Percentiles rank a stretch among this genome's conserved stretches.
These are phyloP conservation scores for Drosophila prostipennis DNA, from an alignment of 2,888 invertebrate genomes.

Conservation along the genomic window DNA sequence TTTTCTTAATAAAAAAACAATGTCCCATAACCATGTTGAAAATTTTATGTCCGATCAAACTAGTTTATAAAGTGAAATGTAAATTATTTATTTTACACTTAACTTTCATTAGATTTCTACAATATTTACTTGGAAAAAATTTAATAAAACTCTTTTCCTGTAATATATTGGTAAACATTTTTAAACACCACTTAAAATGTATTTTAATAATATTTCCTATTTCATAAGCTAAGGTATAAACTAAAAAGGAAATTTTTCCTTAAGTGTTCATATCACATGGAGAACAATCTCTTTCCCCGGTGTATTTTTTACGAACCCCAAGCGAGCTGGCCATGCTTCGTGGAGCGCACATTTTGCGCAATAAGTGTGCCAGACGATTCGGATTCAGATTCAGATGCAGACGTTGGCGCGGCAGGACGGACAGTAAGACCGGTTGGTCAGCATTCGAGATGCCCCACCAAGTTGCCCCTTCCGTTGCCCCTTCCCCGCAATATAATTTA, in stretches of 20 bases:
- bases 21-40: too few species aligned
- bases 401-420: conserved; percentile 40
- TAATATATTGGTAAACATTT: too few species aligned
- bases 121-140: too few species aligned
- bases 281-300: background rate
- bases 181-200: too few species aligned
- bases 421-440: conserved; percentile 62
- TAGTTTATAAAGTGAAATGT: too few species aligned
- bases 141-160: too few species aligned
- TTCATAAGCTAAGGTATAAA: too few species aligned
- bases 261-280: background rate
- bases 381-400: conserved; percentile 21
- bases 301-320: conserved; percentile 39
- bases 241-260: background rate
- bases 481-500: conserved; percentile 68
- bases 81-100: too few species aligned
- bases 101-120: too few species aligned
- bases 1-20: too few species aligned
- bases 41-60: too few species aligned
- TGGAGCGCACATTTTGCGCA: conserved; percentile 77
- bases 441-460: conserved; percentile 26
- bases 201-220: too few species aligned
- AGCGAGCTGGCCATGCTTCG: conserved; percentile 71
- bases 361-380: conserved; percentile 71
- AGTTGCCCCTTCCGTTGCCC: background rate